Evolutionary conservation across 2,797 vertebrate genomes (phyloP).

Genomic region (Chiroxiphia lanceolata): DNA sequence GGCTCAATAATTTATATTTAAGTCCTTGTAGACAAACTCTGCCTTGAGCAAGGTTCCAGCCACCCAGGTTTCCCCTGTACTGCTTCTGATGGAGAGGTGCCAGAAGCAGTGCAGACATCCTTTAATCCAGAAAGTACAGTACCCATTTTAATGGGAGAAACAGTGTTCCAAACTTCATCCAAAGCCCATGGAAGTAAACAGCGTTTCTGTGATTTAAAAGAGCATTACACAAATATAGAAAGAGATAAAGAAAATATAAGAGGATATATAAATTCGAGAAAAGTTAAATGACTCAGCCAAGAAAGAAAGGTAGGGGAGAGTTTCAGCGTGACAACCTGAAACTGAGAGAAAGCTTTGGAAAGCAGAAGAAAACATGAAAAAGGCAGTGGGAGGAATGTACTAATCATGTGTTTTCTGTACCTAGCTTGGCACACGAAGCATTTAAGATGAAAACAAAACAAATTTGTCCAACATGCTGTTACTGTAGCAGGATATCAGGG

Average conservation of each 20-base stretch:
- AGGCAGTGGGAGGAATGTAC: not conserved
- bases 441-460: not conserved
- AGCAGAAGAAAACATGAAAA: not conserved
- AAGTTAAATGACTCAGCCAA: not conserved
- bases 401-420: not conserved
- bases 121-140: not conserved
- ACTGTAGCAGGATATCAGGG: not conserved
- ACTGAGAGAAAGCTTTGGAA: not conserved
- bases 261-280: not conserved
- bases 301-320: not conserved
- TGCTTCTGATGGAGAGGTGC: not conserved
- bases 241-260: not conserved
- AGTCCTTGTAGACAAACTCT: not conserved
- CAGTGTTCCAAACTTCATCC: not conserved
- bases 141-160: not conserved
- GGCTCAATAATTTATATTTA: not conserved
- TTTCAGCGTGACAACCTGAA: not conserved
- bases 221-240: not conserved
- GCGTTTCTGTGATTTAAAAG: not conserved
- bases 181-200: not conserved
- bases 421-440: not conserved
- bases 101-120: not conserved
- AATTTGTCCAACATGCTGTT: not conserved
- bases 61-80: not conserved
- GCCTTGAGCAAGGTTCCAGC: not conserved